Evolutionary conservation across 2,888 invertebrate species (phyloP), one percentile per base, ranked within the genome.

Genomic region (Schizotus pectinicornis): DNA sequence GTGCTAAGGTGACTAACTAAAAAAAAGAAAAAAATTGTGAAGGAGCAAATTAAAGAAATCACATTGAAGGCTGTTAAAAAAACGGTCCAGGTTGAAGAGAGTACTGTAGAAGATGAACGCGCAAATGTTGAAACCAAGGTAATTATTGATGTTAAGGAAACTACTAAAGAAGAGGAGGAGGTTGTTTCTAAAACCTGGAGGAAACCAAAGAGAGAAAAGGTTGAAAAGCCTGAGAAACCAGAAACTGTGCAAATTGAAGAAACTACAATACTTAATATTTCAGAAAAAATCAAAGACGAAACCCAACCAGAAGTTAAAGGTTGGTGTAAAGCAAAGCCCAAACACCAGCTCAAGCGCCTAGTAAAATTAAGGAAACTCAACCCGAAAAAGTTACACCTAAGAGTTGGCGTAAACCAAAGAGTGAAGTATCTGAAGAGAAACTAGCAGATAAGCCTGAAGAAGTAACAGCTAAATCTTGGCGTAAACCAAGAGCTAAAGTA

Each of bases 1-100:
- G 77, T 72, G 33, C 69, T 86, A 9, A 86, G 83, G 61, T 77
- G 73, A 61, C 70, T 80, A 1, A 74, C 70, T 51, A 67, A 65
- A 7, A 73, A 81, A 59, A 78, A 77, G 65, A 77, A 77, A 61
- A 82, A 85, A 49, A 82, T 85, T 63, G 83, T 84, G 64, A 78
- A 79, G 56, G 72, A 49, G 34, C 41, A 43, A 54, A 57, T 49
- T 49, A 11, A 51, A 11, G 5, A 65, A 57, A 31, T 85, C 63
- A 83, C 84, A 64, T 77, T 79, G 56, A 71, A 79, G 47, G 81
- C 42, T 8, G 5, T 69, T 69, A 56, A 67, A 69, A 45, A 67
- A 74, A 41, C 57, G 55, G 48, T 74, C 65, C 32, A 72, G 2
- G 38, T 45, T 45, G 48, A 55, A 51, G 35, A 8, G 9, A 22